Conservation (phyloP, 2,888 invertebrate species). For the Phrixothrix hirtus region DNA sequence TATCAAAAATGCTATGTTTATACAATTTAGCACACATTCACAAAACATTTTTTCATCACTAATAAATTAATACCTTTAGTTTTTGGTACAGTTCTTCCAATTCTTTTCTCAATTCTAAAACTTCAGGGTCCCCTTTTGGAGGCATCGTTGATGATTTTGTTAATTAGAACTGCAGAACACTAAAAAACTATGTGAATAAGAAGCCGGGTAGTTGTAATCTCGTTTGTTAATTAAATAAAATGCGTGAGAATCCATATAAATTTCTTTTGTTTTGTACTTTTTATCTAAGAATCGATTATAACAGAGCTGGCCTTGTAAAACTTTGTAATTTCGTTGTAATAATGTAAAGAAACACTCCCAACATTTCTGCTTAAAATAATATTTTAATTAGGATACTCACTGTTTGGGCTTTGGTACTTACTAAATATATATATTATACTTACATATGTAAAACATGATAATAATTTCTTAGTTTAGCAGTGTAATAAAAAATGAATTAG, state of each 20-base stretch:
- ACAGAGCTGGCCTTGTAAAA: too few relatives aligned
- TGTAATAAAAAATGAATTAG: too few relatives aligned
- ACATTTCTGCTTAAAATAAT: not conserved
- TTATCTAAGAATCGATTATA: not conserved
- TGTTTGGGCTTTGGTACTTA: too few relatives aligned
- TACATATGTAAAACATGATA: too few relatives aligned
- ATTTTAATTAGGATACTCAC: too few relatives aligned
- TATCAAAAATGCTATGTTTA: too few relatives aligned
- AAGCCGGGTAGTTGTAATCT: slow-evolving; percentile 14
- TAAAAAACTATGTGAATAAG: not conserved
- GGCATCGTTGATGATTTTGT: slow-evolving; percentile 61
- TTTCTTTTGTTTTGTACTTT: not conserved
- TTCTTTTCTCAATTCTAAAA: slow-evolving; percentile 76
- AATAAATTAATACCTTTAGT: slow-evolving; percentile 66
- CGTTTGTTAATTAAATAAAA: slow-evolving; percentile 20
- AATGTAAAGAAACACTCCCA: too few relatives aligned
- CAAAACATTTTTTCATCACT: not conserved
- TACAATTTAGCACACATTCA: not conserved
- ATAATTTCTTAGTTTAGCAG: too few relatives aligned
- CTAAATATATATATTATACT: too few relatives aligned
- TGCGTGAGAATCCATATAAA: slow-evolving; percentile 10
- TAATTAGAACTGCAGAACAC: not conserved
- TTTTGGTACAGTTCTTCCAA: slow-evolving; percentile 78
- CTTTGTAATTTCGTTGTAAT: too few relatives aligned
- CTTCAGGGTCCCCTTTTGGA: slow-evolving; percentile 83